Evolutionary conservation across 2,797 vertebrate genomes (phyloP), one percentile per base, ranked within the genome.

Genomic region (Paramormyrops hopkinsi): DNA sequence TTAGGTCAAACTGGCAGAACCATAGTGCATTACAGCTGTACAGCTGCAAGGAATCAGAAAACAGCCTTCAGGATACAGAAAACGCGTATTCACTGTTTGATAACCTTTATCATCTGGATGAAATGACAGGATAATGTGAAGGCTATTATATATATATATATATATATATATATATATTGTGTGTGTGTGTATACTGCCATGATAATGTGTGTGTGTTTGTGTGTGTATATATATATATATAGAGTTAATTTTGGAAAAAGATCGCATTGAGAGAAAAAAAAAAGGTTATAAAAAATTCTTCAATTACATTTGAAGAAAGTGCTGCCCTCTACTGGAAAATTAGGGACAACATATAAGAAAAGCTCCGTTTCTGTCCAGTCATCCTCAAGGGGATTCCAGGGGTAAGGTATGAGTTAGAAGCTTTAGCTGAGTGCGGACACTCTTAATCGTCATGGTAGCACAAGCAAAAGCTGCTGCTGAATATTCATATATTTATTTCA

Each of bases 251-350:
- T 37, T 17, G 22, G 50, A 56, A 56, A 6, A 6, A 17, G 22
- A 37, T 59, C 3, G 29, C 17, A 41, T 19, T 29, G 7, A 6
- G 44, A 0, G 0, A 37, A 3, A 73, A 69, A 12, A 37, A 14
- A 33, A 25, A 19, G 14, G 5, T 33, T 54, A 3, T 12, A 25
- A 51, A 12, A 14, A 14, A 51, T 12, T 48, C 19, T 85, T 85
- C 44, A 29, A 50, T 25, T 33, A 5, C 29, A 59, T 56, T 4
- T 41, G 29, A 17, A n/a, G 29, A 59, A 87, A 87, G 25, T 87
- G 53, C 85, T 87, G 53, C 85, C 85, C 85, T 56, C 85, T 56
- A 22, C 25, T 59, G 85, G 85, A 87, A 9, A 29, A 44, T 56
- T 17, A 37, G 53, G 51, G 51, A 19, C 3, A 17, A 59, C 4